Base-by-base conservation (phyloP, 1,140 invertebrate genomes). In the Lutraria rhynchaena region DNA sequence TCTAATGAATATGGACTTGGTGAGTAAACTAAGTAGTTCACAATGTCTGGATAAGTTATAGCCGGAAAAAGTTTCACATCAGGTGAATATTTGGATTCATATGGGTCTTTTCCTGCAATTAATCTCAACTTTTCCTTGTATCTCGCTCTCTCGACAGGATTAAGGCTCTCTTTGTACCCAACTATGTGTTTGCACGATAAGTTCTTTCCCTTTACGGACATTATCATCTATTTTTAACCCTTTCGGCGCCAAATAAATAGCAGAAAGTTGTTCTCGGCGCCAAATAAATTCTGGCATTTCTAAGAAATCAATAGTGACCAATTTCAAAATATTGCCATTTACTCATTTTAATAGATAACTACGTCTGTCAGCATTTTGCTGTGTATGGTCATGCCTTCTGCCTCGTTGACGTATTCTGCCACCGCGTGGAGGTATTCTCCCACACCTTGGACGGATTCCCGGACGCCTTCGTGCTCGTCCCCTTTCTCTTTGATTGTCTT, bases 1-100 rank as follows among this genome's bases (percentile, higher is more conserved):
- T 78, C 46, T 41, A 41, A 51, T 17, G 75, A 55, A 49, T 78
- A 77, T 22, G 60, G 29, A 22, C 60, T 78, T 9, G 46, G 29
- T 13, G 7, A 37, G 35, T 7, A 49, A 5, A 67, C 60, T 33
- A 77, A 57, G 55, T 67, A 67, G n/a, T 77, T 77, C 2, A 77
- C 33, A 5, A 65, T 77, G 19, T 77, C 75, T 22, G 49, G 27
- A 27, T 77, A 78, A 13, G 29, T 33, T 0, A 67, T 46, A 44
- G 46, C 17, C 29, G 53, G 53, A 29, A 57, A 57, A 11, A 57
- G n/a, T 19, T 57, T 57, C 11, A 17, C n/a, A 22, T 57, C 53
- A 19, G 13, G 15, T 11, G 53, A 57, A 13, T 22, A 57, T 3
- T 13, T 57, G 0, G 22, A 1, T 57, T 57, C 27, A 29, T 57